These are phyloP conservation scores for Cantharis nigra DNA, from an alignment of 2,888 invertebrate genomes.

Conservation along the genomic window DNA sequence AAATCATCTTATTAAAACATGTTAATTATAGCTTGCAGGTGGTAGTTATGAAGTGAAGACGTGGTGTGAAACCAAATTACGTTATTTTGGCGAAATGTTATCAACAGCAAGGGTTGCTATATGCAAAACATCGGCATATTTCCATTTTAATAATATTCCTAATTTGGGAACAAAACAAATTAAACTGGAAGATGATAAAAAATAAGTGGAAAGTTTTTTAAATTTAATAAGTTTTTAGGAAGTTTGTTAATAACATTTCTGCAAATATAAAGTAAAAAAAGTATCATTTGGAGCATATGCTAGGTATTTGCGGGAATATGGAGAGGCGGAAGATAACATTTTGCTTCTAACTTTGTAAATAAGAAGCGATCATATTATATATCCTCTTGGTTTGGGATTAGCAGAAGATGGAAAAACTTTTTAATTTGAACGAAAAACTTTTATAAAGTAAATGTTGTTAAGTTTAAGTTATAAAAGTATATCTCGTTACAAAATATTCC, in stretches of 20 bases:
- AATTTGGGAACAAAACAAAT: not conserved
- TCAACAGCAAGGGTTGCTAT: slow-evolving; percentile 14
- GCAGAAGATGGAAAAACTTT: slow-evolving; percentile 47
- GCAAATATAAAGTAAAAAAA: slow-evolving; percentile 1
- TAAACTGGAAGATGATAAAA: not conserved
- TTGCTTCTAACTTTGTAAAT: slow-evolving; percentile 9
- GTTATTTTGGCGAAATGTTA: slow-evolving; percentile 22
- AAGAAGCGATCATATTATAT: slow-evolving; percentile 37
- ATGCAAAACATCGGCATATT: not conserved
- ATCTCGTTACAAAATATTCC: not conserved
- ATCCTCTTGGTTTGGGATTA: slow-evolving; percentile 35
- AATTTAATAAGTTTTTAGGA: not conserved
- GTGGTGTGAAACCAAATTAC: slow-evolving; percentile 39
- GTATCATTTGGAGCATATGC: not conserved
- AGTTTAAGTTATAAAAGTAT: slow-evolving; percentile 1
- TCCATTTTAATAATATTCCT: not conserved
- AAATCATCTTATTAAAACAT: slow-evolving; percentile 32
- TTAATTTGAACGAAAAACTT: slow-evolving; percentile 32
- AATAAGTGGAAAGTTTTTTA: not conserved
- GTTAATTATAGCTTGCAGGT: slow-evolving; percentile 40
- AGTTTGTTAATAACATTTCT: not conserved
- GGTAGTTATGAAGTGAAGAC: slow-evolving; percentile 37
- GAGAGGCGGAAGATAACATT: not conserved
- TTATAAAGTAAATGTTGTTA: not conserved
- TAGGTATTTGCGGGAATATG: not conserved